Base-by-base conservation (phyloP, 1,140 invertebrate genomes). In the Bombus pascuorum region DNA sequence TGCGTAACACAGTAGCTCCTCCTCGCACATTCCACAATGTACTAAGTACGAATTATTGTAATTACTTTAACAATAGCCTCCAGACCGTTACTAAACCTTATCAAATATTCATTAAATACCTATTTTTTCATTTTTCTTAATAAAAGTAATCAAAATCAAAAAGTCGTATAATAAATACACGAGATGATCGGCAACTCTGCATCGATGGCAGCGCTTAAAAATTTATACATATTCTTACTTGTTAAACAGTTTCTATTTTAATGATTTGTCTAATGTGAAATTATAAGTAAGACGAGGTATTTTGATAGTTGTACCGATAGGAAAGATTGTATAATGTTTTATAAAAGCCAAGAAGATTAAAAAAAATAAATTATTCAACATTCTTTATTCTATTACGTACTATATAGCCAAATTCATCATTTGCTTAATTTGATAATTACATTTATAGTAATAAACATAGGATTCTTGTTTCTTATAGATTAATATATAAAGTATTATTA, bases 1-100 rank as follows among this genome's bases (percentile, higher is more conserved):
- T 92, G 95, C 95, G 95, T 95, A 95, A 95, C 93, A 95, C 95
- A 93, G 95, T 95, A 95, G 95, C 95, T 92, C 88, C 89, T 91
- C 93, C 92, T 94, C 90, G 93, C 91, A 92, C 94, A 95, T 95
- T 95, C 95, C 94, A 95, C 92, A 93, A 94, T 91, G 91, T 92
- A 95, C 94, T 95, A 83, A 91, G 83, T 57, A 74, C 72, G 76
- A 89, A 92, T 89, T 83, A 86, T 59, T 42, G n/a, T 59, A 92
- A 87, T 57, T 32, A 81, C 87, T 82, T 92, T 86, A 93, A 88
- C 81, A 93, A 93, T 89, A 92, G 92, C 90, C 72, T 81, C 85
- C 85, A 74, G 70, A 79, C n/a, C 39, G 9, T 25, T 70, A 70
- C 79, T 32, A 66, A 66, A 76, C 44, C 28, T 78, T 8, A 32